phyloP scores from a whole-genome alignment of 2,888 invertebrate species.

The Drepana falcataria region DNA sequence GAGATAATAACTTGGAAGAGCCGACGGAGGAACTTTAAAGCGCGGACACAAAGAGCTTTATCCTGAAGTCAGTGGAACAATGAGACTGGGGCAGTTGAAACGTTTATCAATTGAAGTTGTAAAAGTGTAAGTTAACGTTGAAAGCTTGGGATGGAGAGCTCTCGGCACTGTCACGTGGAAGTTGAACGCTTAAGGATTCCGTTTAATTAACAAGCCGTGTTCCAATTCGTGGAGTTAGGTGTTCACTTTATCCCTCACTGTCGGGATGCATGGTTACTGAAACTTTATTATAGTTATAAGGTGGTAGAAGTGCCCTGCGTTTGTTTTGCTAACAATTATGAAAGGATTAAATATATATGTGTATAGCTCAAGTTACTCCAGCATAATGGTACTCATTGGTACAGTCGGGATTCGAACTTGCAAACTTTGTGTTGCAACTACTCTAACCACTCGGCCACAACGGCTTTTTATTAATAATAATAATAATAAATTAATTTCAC shows the following conservation, averaged over 20 bases:
- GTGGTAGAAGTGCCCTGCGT: too few species aligned
- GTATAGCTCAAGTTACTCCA: too few species aligned
- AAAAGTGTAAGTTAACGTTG: neutral
- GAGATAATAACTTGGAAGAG: neutral
- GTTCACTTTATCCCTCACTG: neutral
- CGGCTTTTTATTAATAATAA: too few species aligned
- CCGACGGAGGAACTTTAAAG: neutral
- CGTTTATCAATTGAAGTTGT: conserved; percentile 2
- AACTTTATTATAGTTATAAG: too few species aligned
- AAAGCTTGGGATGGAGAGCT: neutral
- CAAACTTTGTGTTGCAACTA: too few species aligned
- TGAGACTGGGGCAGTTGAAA: conserved; percentile 1
- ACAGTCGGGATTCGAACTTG: too few species aligned
- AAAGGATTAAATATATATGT: too few species aligned
- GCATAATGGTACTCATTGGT: too few species aligned
- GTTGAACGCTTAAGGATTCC: neutral
- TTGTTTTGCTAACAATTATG: too few species aligned
- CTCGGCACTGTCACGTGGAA: neutral
- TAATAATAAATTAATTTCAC: too few species aligned
- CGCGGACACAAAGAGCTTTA: neutral
- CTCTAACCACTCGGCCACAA: too few species aligned
- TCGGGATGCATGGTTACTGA: too few species aligned
- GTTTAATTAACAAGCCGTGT: neutral
- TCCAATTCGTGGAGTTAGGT: neutral
- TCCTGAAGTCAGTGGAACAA: neutral